Evolutionary conservation across 2,797 vertebrate genomes (phyloP).

Genomic region (Acridotheres tristis): DNA sequence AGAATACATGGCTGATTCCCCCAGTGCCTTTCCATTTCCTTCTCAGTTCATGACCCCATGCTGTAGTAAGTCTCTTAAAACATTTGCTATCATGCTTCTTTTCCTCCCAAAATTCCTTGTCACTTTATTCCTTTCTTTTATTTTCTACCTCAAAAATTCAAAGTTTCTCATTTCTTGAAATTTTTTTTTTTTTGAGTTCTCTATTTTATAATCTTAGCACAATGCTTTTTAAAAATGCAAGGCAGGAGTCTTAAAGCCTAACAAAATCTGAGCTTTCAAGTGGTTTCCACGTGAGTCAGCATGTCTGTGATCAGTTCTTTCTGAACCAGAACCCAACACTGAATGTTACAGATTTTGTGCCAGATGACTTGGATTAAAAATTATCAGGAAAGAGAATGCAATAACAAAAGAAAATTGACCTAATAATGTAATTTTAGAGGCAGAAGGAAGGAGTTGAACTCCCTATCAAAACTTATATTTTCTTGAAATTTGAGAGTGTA

Average conservation of each 20-base stretch:
- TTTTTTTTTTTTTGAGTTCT: not conserved
- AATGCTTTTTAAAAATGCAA: constrained; percentile 3
- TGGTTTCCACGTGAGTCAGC: not conserved
- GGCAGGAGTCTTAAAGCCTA: not conserved
- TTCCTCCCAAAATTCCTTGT: not conserved
- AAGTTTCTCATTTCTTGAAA: not conserved
- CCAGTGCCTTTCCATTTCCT: not conserved
- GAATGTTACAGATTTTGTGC: not conserved
- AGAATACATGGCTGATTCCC: not conserved
- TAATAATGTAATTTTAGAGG: not conserved
- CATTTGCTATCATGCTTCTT: not conserved
- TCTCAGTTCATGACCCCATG: not conserved
- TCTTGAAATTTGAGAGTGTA: not conserved
- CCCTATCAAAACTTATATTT: not conserved
- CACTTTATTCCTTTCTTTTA: not conserved
- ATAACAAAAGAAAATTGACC: constrained; percentile 7
- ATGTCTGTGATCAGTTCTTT: not conserved
- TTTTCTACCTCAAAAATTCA: not conserved
- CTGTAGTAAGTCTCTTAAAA: not conserved
- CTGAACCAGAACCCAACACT: not conserved
- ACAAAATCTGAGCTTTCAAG: constrained; percentile 2
- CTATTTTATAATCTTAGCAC: not conserved
- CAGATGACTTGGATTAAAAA: constrained; percentile 15
- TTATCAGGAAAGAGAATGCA: not conserved
- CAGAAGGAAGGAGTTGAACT: not conserved